phyloP scores from a whole-genome alignment of 2,888 invertebrate species.

The Mallateleia sp. region DNA sequence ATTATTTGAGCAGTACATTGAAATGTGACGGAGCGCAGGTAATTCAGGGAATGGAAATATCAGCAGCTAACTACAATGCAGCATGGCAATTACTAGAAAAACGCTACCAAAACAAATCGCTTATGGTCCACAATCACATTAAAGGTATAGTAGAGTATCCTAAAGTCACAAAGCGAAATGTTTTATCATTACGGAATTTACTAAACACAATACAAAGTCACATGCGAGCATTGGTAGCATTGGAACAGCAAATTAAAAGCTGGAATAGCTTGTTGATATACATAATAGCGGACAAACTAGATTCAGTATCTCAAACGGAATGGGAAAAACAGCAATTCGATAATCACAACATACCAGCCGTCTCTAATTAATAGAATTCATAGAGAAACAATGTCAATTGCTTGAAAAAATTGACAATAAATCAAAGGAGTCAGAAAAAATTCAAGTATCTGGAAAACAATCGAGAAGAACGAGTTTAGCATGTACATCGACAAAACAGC shows the following conservation, averaged over 20 bases:
- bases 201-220: conserved; percentile 75
- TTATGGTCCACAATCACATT: conserved; percentile 78
- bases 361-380: too few relatives aligned
- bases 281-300: conserved; percentile 79
- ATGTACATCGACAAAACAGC: neutral
- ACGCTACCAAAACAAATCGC: conserved; percentile 74
- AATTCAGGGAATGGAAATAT: conserved; percentile 71
- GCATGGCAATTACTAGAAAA: conserved; percentile 75
- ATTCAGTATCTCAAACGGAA: too few relatives aligned
- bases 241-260: conserved; percentile 76
- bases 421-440: too few relatives aligned
- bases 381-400: too few relatives aligned
- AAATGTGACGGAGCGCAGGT: conserved; percentile 55
- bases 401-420: too few relatives aligned
- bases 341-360: too few relatives aligned
- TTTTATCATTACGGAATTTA: conserved; percentile 70
- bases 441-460: conserved; percentile 5
- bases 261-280: conserved; percentile 81
- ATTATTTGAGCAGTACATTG: conserved; percentile 66
- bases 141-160: conserved; percentile 69
- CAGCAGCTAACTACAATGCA: conserved; percentile 72
- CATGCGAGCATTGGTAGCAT: conserved; percentile 72
- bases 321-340: too few relatives aligned
- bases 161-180: conserved; percentile 53
- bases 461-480: neutral